Base-by-base conservation (phyloP, 2,113 vertebrate genomes). In the Tringa solitaria region DNA sequence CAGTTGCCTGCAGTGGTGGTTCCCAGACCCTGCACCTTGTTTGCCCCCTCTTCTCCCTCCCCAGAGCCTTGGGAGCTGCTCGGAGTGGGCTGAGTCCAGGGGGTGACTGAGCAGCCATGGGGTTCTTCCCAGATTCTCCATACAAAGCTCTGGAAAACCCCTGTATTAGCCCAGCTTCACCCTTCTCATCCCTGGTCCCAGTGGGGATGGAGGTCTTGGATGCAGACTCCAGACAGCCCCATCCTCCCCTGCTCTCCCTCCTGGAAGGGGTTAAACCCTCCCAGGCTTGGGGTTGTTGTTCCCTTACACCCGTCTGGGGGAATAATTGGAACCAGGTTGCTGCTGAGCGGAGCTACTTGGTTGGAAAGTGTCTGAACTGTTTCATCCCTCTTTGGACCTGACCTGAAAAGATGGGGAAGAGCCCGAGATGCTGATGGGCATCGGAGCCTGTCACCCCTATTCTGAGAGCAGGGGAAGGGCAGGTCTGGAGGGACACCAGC, bases 291-390 rank as follows among this genome's bases (percentile, higher is more conserved):
- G 39, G 20, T 9, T 54, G 27, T 18, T 51, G 28, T 73, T 68
- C 27, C 16, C 19, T 88, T 33, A 28, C 8, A 23, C 37, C 11
- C 3, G 18, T 53, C 24, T 33, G 6, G 37, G 51, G 20, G 33
- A 53, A 72, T 64, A 81, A 93, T 61, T 90, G 75, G 90, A 91
- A 81, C 30, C 93, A 94, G 80, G 57, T 14, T 80, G 75, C 48
- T 84, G 57, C 81, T 56, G 75, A 89, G 45, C 8, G 0, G 81
- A 89, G 80, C 80, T 94, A 30, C 78, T 79, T 53, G 28, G 23
- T 56, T 37, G 87, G 89, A 90, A 56, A 54, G 63, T 14, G 32
- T 35, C 72, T 51, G 87, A 75, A 32, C 19, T n/a, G 46, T 67
- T 77, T 70, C 39, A 7, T 7, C 35, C 21, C 35, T 81, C 63